A percentile compares a stretch with the other conserved stretches of the same genome.
phyloP scores from a whole-genome alignment of 2,888 invertebrate genomes.

The Erpobdella octoculata region DNA sequence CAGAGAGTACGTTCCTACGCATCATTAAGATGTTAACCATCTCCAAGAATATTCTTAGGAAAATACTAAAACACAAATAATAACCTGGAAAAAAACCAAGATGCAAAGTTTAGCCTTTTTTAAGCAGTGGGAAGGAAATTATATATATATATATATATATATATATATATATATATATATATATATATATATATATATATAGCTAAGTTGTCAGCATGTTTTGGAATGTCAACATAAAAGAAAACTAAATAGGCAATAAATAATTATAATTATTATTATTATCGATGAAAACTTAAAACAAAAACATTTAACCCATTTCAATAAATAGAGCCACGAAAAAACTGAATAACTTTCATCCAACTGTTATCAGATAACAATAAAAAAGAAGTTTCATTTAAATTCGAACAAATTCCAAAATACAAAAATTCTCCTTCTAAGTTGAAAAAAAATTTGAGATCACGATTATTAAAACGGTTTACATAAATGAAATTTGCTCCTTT shows the following conservation, averaged over 20 bases:
- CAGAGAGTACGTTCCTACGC: no score
- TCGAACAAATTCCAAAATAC: not conserved
- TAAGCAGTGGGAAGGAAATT: no score
- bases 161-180: no score
- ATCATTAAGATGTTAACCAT: not conserved
- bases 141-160: no score
- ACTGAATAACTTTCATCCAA: not conserved
- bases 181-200: no score
- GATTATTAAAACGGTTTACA: conserved; percentile 3
- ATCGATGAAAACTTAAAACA: not conserved
- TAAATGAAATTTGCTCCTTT: conserved; percentile 1
- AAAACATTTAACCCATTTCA: not conserved
- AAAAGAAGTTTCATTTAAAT: no score
- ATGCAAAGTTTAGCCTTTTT: not conserved
- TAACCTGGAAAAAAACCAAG: no score
- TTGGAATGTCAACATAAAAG: not conserved
- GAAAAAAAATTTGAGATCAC: conserved; percentile 4
- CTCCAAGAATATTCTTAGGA: not conserved
- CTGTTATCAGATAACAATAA: no score
- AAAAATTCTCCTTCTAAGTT: not conserved
- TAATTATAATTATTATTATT: not conserved
- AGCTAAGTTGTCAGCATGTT: no score
- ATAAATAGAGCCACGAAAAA: not conserved
- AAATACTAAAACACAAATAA: not conserved
- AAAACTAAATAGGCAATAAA: not conserved